Evolutionary conservation across 2,888 invertebrate species (phyloP).

Genomic region (Pinctada fucata): DNA sequence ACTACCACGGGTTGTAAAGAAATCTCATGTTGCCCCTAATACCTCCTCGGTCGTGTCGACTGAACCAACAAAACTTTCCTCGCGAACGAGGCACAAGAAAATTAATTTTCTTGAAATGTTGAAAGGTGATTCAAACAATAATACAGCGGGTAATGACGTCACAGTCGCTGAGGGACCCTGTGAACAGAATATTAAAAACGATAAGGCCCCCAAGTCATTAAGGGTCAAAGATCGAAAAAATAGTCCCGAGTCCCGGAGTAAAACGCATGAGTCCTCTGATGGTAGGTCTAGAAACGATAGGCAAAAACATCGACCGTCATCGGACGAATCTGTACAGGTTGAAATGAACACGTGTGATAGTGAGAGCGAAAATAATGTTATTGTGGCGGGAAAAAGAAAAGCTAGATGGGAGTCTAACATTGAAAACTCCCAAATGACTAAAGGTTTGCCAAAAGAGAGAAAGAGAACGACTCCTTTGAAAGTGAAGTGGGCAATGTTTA

Average conservation of each 20-base stretch:
- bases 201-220: neutral
- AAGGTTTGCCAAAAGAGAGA: slow-evolving; percentile 26
- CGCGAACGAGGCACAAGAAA: slow-evolving; percentile 69
- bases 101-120: slow-evolving; percentile 71
- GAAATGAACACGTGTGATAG: neutral
- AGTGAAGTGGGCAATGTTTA: slow-evolving; percentile 43
- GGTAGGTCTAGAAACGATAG: neutral
- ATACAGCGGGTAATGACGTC: slow-evolving; percentile 29
- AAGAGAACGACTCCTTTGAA: slow-evolving; percentile 37
- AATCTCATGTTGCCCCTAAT: no score
- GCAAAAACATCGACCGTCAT: neutral
- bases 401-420: slow-evolving; percentile 13
- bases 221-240: neutral
- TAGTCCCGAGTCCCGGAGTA: slow-evolving; percentile 6
- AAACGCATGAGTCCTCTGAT: neutral
- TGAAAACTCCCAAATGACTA: slow-evolving; percentile 10
- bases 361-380: slow-evolving; percentile 23
- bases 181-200: neutral
- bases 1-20: no score
- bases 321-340: slow-evolving; percentile 15
- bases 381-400: slow-evolving; percentile 11
- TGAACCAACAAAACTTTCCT: slow-evolving; percentile 26
- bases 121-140: slow-evolving; percentile 60
- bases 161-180: slow-evolving; percentile 10
- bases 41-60: no score